phyloP scores from a whole-genome alignment of 2,113 vertebrate genomes.

The Hemichromis elongatus region DNA sequence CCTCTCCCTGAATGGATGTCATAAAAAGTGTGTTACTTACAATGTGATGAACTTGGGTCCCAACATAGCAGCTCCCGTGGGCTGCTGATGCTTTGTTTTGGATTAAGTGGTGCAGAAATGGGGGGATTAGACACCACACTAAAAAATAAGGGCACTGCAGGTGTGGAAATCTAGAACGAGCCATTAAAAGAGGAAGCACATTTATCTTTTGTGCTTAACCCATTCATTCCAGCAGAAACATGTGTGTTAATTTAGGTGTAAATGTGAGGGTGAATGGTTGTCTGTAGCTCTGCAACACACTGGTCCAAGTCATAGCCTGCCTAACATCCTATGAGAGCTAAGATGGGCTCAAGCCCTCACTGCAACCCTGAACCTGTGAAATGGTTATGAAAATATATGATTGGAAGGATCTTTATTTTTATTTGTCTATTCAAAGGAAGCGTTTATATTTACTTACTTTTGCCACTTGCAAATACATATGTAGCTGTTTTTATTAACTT shows the following conservation, averaged over 20 bases:
- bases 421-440: background rate
- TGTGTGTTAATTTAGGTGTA: background rate
- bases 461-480: background rate
- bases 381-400: background rate
- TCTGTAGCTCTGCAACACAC: background rate
- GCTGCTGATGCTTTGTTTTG: conserved; percentile 39
- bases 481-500: background rate
- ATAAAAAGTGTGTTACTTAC: conserved; percentile 27
- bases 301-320: background rate
- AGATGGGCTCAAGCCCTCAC: background rate
- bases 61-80: conserved; percentile 29
- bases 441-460: background rate
- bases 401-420: background rate
- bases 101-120: conserved; percentile 19
- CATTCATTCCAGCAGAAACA: background rate
- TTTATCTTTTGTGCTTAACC: conserved; percentile 17
- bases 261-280: background rate
- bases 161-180: conserved; percentile 59
- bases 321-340: background rate
- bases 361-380: background rate
- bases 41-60: conserved; percentile 43
- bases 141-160: conserved; percentile 50
- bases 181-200: conserved; percentile 25
- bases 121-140: conserved; percentile 20
- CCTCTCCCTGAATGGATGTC: conserved; percentile 1